Conservation (phyloP, 2,797 vertebrate species). For the Semotilus atromaculatus region DNA sequence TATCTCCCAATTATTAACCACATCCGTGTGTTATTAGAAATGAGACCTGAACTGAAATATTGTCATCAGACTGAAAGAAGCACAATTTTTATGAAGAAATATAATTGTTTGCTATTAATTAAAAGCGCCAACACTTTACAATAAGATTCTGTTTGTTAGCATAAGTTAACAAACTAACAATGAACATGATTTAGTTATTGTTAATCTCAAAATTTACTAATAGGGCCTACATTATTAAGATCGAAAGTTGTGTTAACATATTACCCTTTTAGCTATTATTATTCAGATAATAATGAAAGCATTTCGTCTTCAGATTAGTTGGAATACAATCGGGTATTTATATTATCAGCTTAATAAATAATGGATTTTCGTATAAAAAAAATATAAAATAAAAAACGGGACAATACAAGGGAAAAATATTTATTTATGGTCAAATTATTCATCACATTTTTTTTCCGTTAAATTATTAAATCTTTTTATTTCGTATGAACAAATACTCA, state of each 20-base stretch:
- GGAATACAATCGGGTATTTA: background rate
- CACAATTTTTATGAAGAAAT: background rate
- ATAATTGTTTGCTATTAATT: background rate
- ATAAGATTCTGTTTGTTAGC: background rate
- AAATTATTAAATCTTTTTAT: background rate
- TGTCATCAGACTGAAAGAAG: background rate
- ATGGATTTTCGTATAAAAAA: no score
- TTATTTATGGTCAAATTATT: no score
- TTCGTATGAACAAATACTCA: background rate
- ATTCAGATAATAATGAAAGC: background rate
- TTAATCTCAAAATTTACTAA: background rate
- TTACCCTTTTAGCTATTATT: background rate
- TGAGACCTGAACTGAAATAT: background rate
- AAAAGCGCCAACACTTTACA: background rate
- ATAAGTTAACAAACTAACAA: background rate
- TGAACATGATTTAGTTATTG: background rate
- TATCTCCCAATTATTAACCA: background rate
- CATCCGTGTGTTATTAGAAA: no score
- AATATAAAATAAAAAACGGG: no score
- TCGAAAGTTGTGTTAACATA: background rate
- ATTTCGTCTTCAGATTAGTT: background rate
- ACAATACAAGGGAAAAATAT: no score
- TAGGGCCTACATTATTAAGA: background rate
- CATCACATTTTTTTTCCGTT: background rate
- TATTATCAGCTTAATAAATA: background rate